Percentiles rank a stretch among this genome's conserved stretches.
phyloP scores from a whole-genome alignment of 2,113 vertebrate genomes.

The Nothocercus julius region DNA sequence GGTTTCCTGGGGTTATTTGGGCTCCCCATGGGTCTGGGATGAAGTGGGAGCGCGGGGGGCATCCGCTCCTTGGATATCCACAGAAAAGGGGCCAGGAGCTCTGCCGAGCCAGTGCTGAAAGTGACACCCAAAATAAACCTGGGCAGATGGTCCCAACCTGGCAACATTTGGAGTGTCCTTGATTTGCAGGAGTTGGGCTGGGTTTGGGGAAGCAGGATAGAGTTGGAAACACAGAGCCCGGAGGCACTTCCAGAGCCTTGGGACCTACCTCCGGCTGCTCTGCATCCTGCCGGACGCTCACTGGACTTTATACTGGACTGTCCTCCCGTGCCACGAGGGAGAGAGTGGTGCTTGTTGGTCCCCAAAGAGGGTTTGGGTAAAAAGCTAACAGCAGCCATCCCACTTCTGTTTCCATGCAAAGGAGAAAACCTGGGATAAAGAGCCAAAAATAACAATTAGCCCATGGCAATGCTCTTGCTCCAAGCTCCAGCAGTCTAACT shows the following conservation, averaged over 20 bases:
- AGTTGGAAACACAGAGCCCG: too few species aligned
- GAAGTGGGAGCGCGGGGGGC: accelerated
- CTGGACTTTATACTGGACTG: too few species aligned
- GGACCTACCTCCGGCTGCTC: too few species aligned
- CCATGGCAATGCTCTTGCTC: accelerated
- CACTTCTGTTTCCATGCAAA: neutral
- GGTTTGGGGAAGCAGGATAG: neutral
- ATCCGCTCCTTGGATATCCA: accelerated
- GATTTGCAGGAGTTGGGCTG: neutral
- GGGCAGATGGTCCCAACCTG: neutral
- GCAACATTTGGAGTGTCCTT: neutral
- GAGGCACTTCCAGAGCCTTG: too few species aligned
- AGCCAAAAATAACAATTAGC: neutral
- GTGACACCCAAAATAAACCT: neutral
- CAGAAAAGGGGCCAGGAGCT: too few species aligned
- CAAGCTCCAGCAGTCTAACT: too few species aligned
- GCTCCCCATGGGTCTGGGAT: neutral
- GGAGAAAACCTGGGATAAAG: neutral
- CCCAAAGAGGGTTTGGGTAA: neutral
- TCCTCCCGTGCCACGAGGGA: too few species aligned
- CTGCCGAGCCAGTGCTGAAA: accelerated
- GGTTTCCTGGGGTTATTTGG: neutral
- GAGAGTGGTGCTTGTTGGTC: accelerated
- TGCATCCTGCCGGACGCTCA: too few species aligned
- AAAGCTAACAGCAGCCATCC: neutral